Conservation (phyloP, 1,140 invertebrate species). For the Drosophila elegans region DNA sequence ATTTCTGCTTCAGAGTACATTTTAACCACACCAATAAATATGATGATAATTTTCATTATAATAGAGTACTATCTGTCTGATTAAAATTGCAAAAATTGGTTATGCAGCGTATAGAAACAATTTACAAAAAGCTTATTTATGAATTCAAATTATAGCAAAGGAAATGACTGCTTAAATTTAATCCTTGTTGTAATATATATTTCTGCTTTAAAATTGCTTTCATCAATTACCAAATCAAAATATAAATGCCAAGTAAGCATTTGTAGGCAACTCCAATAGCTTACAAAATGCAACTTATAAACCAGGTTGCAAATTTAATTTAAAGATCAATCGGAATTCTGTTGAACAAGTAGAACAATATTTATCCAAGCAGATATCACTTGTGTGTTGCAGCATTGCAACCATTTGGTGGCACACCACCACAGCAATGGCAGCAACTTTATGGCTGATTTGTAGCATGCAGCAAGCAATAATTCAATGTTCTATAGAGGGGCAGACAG, state of each 20-base stretch:
- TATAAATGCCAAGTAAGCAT: neutral
- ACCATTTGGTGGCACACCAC: conserved; percentile 40
- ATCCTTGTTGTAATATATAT: too few species aligned
- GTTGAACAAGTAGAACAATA: conserved; percentile 35
- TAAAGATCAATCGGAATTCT: conserved; percentile 37
- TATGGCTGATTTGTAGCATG: conserved; percentile 78
- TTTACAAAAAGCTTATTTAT: neutral
- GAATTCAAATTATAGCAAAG: too few species aligned
- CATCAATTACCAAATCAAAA: neutral
- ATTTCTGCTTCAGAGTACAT: neutral
- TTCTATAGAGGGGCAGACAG: conserved; percentile 36
- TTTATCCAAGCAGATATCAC: conserved; percentile 39
- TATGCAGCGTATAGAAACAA: neutral
- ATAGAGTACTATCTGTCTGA: conserved; percentile 1
- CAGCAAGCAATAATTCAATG: conserved; percentile 79
- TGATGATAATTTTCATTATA: conserved; percentile 12
- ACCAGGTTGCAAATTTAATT: conserved; percentile 52
- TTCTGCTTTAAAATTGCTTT: too few species aligned
- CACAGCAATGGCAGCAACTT: conserved; percentile 36
- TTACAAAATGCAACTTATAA: conserved; percentile 15
- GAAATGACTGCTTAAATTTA: too few species aligned
- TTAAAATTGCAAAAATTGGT: conserved; percentile 8
- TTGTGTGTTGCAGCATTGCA: conserved; percentile 40
- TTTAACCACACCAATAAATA: neutral
- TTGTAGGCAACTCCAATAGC: neutral